Percentiles rank a stretch among this genome's conserved stretches.
phyloP scores from a whole-genome alignment of 2,888 invertebrate genomes.

The Parnassius mnemosyne region DNA sequence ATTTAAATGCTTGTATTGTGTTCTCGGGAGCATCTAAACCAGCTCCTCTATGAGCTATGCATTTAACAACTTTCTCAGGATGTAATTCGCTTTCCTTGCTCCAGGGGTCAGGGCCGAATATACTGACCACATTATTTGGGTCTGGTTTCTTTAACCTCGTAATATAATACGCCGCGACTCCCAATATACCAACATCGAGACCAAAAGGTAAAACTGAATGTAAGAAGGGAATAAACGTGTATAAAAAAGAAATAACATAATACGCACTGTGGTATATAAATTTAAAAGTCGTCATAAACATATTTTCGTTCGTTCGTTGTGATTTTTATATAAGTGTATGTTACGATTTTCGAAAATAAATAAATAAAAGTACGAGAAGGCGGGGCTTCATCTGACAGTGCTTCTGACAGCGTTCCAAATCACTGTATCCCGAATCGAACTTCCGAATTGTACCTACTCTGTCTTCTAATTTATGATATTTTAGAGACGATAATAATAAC shows the following conservation, averaged over 20 bases:
- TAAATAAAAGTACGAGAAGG: conserved; percentile 35
- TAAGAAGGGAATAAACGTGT: conserved; percentile 49
- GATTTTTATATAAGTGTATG: conserved; percentile 38
- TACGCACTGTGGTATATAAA: conserved; percentile 48
- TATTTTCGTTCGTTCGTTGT: conserved; percentile 60
- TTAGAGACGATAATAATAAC: conserved; percentile 15
- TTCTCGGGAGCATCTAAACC: conserved; percentile 90
- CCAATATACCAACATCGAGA: conserved; percentile 60
- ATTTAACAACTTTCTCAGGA: conserved; percentile 75
- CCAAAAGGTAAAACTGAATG: conserved; percentile 68
- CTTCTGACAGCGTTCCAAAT: conserved; percentile 15
- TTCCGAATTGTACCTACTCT: not conserved
- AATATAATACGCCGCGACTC: conserved; percentile 59
- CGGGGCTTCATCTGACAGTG: conserved; percentile 23
- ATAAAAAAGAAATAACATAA: conserved; percentile 47
- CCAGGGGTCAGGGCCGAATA: conserved; percentile 78
- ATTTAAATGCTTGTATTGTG: conserved; percentile 85
- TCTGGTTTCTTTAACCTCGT: conserved; percentile 64
- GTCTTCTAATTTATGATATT: conserved; percentile 2
- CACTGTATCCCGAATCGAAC: not conserved
- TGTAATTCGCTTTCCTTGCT: conserved; percentile 60
- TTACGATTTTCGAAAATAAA: conserved; percentile 61
- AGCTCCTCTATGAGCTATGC: conserved; percentile 88
- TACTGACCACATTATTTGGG: conserved; percentile 60
- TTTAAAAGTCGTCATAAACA: conserved; percentile 55